Base-by-base conservation (phyloP, 1,140 invertebrate genomes). In the Limonius californicus region DNA sequence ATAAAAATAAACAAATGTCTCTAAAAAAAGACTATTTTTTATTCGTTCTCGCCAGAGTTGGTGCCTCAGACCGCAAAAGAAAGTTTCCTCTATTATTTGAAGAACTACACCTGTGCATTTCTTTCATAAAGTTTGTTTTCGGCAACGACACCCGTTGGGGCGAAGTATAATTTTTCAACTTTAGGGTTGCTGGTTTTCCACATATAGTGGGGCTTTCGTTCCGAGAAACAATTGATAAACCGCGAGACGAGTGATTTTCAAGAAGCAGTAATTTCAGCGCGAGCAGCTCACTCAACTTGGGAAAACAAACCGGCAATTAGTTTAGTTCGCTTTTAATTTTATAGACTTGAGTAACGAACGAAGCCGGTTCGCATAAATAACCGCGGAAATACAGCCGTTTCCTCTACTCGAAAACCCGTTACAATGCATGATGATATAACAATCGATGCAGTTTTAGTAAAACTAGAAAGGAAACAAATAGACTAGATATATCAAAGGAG, bases 401-500 rank as follows among this genome's bases (percentile, higher is more conserved):
- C 23, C 3, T 27, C 23, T 3, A 9, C 23, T 27, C 23, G 23
- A 9, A 27, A 27, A 3, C 3, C 23, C 23, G 9, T 27, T 27
- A 27, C 23, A 3, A 9, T 27, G 23, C 23, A 27, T 27, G 23
- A 27, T 27, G 9, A 27, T 27, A 27, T 27, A 27, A 27, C 23
- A 27, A 27, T 27, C 23, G 23, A 9, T 27, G 23, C 23, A 39
- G n/a, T 39, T 39, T 39, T 39, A 14, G 35, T 39, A 9, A 14
- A 39, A 39, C 35, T 39, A 39, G n/a, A 54, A 54, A 54, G 50
- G 19, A 54, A 54, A 54, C 50, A 54, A 54, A 54, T 54, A 54
- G 50, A 54, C 19, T 54, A 27, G 50, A 54, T 54, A 54, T 54
- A 54, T 54, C 15, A 54, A 54, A 54, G 50, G 50, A 54, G 35